These are phyloP conservation scores for Chelon labrosus DNA, from an alignment of 2,797 vertebrate genomes.

Conservation along the genomic window DNA sequence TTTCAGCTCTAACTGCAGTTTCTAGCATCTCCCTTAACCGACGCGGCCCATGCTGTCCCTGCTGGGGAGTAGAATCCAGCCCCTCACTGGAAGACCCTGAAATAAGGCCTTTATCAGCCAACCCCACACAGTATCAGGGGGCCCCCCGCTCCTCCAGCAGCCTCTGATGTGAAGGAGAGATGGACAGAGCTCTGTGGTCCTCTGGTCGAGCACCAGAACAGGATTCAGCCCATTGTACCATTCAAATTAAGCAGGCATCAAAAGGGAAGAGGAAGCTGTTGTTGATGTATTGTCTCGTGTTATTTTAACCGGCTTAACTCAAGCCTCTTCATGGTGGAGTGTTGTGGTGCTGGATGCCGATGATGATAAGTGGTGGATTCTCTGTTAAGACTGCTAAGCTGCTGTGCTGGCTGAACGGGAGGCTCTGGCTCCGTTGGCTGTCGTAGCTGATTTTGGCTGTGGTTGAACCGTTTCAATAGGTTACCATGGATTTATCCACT, in stretches of 20 bases:
- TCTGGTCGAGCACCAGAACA: slow-evolving; percentile 87
- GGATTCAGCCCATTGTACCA: slow-evolving; percentile 86
- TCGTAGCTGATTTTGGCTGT: slow-evolving; percentile 79
- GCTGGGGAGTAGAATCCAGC: slow-evolving; percentile 82
- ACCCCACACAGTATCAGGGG: slow-evolving; percentile 87
- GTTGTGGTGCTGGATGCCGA: slow-evolving; percentile 85
- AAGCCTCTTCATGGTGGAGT: slow-evolving; percentile 86
- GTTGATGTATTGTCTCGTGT: slow-evolving; percentile 84
- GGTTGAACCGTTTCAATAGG: slow-evolving; percentile 85
- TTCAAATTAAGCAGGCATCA: slow-evolving; percentile 88
- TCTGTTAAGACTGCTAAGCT: slow-evolving; percentile 86
- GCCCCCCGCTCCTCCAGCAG: slow-evolving; percentile 81
- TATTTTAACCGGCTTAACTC: slow-evolving; percentile 88
- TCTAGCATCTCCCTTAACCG: slow-evolving; percentile 78
- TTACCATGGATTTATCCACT: slow-evolving; percentile 85
- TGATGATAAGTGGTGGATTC: slow-evolving; percentile 87
- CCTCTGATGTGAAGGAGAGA: slow-evolving; percentile 88
- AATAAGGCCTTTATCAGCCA: slow-evolving; percentile 89
- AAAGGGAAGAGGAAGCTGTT: slow-evolving; percentile 85
- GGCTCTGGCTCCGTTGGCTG: slow-evolving; percentile 74
- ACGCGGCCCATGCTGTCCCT: slow-evolving; percentile 73
- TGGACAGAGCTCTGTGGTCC: slow-evolving; percentile 85
- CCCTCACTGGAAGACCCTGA: slow-evolving; percentile 86
- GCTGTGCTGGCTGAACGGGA: slow-evolving; percentile 81
- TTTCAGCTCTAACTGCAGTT: slow-evolving; percentile 75